These are phyloP conservation scores for Serilophus lunatus DNA, from an alignment of 2,113 vertebrate species.

Conservation along the genomic window DNA sequence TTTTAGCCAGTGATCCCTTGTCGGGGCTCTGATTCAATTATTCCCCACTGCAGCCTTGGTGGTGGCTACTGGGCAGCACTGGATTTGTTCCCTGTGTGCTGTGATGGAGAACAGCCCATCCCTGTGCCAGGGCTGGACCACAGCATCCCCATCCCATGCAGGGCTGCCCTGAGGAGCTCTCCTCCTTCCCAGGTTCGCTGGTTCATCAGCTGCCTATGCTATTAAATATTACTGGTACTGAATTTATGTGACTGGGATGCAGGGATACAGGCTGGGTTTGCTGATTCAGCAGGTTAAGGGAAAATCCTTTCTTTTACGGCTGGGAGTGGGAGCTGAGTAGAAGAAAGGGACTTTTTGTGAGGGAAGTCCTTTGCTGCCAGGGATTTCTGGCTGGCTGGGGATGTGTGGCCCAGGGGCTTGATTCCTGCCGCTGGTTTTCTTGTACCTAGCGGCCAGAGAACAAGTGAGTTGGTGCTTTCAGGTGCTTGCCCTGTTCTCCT, in stretches of 20 bases:
- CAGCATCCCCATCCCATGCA: not conserved
- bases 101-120: not conserved
- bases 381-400: not conserved
- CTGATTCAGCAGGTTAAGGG: conserved; percentile 9
- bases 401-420: not conserved
- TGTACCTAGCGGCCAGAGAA: accelerated
- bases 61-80: not conserved
- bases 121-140: accelerated
- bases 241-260: not conserved
- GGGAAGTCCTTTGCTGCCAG: not conserved
- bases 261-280: not conserved
- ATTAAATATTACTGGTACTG: not conserved
- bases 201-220: accelerated
- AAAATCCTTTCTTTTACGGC: not conserved
- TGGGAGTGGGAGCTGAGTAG: not conserved
- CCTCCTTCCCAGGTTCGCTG: not conserved
- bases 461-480: not conserved
- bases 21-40: not conserved
- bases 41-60: not conserved
- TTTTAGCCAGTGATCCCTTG: not conserved
- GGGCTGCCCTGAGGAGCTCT: not conserved
- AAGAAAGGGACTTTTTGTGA: not conserved
- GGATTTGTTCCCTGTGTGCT: accelerated
- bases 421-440: not conserved
- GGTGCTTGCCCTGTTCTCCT: accelerated